phyloP scores from a whole-genome alignment of 2,113 vertebrate genomes.

The Alectura lathami region DNA sequence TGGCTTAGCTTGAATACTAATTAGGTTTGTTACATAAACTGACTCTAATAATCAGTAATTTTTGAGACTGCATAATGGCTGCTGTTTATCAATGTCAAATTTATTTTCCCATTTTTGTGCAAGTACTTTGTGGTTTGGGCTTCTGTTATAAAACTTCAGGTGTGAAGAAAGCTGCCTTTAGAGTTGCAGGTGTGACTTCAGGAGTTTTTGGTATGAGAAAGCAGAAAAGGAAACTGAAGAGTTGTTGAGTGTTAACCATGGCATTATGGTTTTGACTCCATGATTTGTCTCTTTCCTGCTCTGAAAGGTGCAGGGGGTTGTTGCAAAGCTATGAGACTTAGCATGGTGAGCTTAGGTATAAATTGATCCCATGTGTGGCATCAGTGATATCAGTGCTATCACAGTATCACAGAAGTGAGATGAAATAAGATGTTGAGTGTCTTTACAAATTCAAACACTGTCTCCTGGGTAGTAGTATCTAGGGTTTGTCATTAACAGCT shows the following conservation, averaged over 20 bases:
- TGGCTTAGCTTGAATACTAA: not conserved
- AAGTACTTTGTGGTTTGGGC: fast-evolving
- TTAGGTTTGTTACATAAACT: not conserved
- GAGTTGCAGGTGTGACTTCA: not conserved
- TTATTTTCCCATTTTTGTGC: not conserved
- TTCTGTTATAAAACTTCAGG: not conserved
- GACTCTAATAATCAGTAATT: not conserved
- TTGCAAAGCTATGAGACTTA: not conserved
- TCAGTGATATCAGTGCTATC: not conserved
- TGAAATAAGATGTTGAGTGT: not conserved
- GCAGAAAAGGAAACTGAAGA: not conserved
- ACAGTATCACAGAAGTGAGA: not conserved
- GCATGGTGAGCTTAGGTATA: not conserved
- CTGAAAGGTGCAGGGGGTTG: fast-evolving
- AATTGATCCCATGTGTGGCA: not conserved
- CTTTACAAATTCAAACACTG: not conserved
- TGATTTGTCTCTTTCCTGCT: not conserved
- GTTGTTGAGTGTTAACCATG: not conserved
- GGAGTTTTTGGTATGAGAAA: not conserved
- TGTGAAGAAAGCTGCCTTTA: not conserved
- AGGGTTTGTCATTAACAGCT: not conserved
- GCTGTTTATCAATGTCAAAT: not conserved
- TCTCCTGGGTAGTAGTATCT: not conserved
- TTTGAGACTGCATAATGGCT: not conserved
- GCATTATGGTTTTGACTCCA: not conserved